Base-by-base conservation (phyloP, 2,888 invertebrate genomes). In the Arctia plantaginis region DNA sequence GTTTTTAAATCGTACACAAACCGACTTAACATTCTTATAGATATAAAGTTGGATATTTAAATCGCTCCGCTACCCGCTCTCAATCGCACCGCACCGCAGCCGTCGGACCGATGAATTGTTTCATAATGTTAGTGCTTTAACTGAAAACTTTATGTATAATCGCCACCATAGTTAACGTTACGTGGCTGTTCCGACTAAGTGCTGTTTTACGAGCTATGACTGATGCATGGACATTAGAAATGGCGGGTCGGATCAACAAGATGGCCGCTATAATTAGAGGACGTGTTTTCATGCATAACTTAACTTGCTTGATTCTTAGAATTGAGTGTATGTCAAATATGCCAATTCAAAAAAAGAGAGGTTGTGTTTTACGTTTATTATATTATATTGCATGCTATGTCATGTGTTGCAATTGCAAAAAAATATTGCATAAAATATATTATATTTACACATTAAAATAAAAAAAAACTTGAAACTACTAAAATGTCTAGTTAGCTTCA, bases 81-180 rank as follows among this genome's bases (percentile, higher is more conserved):
- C 64, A 84, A 39, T 71, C 15, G 10, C 33, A 66, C 79, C 75
- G 41, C 44, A 73, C 75, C 65, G 27, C 35, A 35, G n/a, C 72
- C 66, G 73, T 74, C 71, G 74, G 47, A 76, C 74, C 78, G 77
- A 82, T 83, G 87, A 85, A 88, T 88, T 88, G 87, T 86, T 88
- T 86, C 82, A 85, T 86, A 85, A 85, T 85, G 84, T 84, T 87
- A 82, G 86, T 83, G 78, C 81, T 79, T 83, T 81, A 83, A 83
- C 81, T 83, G 84, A 83, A 84, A 88, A 83, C 82, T 88, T 86
- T 85, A 87, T 86, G 86, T 82, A 71, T 85, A 85, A 85, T 88
- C 85, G 81, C 78, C 77, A 74, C 77, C 62, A 82, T 75, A 74
- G 82, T 83, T 79, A 82, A 81, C 79, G 79, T 82, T 78, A 80